Conservation (phyloP, 2,113 vertebrate genomes). For the Bujurquina vittata region DNA sequence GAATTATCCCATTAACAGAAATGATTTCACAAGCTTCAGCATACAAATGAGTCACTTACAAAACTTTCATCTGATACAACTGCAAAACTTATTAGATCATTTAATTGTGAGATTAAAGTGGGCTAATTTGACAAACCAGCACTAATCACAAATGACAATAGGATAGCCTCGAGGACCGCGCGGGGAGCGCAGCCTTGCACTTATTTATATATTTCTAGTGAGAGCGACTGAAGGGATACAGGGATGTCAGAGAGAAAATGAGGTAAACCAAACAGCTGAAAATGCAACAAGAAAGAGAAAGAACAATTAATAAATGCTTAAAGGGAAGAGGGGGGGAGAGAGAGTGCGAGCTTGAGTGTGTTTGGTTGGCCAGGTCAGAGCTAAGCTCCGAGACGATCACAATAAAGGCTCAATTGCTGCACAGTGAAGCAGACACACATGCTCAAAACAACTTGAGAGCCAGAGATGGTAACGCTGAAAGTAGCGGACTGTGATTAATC, state of each 20-base stretch:
- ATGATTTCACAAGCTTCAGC: conserved; percentile 55
- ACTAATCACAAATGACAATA: conserved; percentile 73
- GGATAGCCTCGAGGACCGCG: conserved; percentile 36
- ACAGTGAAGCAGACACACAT: conserved; percentile 46
- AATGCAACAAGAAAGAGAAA: background rate
- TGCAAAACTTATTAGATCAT: conserved; percentile 64
- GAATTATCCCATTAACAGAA: conserved; percentile 67
- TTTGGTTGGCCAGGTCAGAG: conserved; percentile 16
- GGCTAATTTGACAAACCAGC: conserved; percentile 72
- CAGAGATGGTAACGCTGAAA: conserved; percentile 52
- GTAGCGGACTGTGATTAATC: conserved; percentile 74
- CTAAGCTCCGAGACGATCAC: conserved; percentile 30
- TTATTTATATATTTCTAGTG: conserved; percentile 46
- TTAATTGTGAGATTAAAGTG: conserved; percentile 67
- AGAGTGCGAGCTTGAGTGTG: background rate
- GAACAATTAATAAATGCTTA: background rate
- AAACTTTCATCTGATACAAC: conserved; percentile 69
- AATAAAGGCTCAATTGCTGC: conserved; percentile 30
- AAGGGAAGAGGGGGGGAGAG: background rate
- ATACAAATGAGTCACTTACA: conserved; percentile 70
- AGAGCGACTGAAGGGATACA: background rate
- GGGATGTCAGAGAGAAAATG: conserved; percentile 3
- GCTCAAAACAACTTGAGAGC: conserved; percentile 48
- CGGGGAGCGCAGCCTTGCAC: background rate
- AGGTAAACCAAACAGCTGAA: conserved; percentile 37